Evolutionary conservation across 2,888 invertebrate species (phyloP), one percentile per base, ranked within the genome.

Genomic region (Tinea pellionella): DNA sequence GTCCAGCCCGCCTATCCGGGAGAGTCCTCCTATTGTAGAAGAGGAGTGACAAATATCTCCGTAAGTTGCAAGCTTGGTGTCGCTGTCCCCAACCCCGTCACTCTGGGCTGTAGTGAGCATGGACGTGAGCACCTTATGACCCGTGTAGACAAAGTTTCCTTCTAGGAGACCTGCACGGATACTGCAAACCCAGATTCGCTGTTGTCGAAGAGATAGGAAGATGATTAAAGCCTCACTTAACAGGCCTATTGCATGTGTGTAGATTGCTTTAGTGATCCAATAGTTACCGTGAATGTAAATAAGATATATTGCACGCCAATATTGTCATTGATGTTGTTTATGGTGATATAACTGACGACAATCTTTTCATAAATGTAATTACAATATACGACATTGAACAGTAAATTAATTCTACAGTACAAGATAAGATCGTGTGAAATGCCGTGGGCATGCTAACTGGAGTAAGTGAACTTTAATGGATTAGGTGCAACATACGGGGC

Each of bases 61-160:
- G 86, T 86, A 86, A 86, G 86, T 83, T 71, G 64, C 64, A 68
- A 65, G 65, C 67, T 80, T 75, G 83, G 78, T 84, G 83, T 42
- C 59, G 83, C 77, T 84, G 83, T 42, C 59, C 24, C 59, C 59
- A 13, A 41, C 79, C 78, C 79, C 66, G 77, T 77, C 82, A 83
- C 83, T 74, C 72, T 80, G 82, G 84, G 72, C 73, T 13, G 30
- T 59, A 59, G 59, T 57, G 57, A 57, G 57, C 57, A 57, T 57
- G 57, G 32, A 57, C 30, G 32, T 32, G 53, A 18, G 24, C 53
- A 53, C 53, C 53, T 24, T 37, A 15, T 13, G 42, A 47, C 19
- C 53, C 53, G 53, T 53, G 53, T 53, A 53, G 53, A 47, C 13
- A 53, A 53, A 19, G 12, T 53, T 53, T 18, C 24, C 53, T 47